A percentile compares a stretch with the other conserved stretches of the same genome.
These are phyloP conservation scores for Actinemys pallida DNA, from an alignment of 2,113 vertebrate genomes.

Conservation along the genomic window DNA sequence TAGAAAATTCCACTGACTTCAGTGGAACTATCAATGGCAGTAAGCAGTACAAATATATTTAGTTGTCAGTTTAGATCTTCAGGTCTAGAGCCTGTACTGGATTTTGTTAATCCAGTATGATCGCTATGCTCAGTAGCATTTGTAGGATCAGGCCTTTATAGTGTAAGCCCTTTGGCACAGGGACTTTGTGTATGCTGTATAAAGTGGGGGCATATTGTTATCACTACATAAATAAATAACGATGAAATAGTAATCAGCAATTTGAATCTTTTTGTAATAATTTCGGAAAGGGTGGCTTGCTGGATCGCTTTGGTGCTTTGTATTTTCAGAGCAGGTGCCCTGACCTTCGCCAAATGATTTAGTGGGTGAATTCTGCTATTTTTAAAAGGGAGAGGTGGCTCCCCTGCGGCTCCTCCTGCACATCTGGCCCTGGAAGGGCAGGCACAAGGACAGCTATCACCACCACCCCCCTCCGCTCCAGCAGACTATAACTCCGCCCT, in stretches of 20 bases:
- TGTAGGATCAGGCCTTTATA: fast-evolving
- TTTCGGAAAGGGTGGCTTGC: neutral
- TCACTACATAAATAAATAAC: fast-evolving
- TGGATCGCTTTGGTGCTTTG: neutral
- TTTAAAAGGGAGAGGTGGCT: neutral
- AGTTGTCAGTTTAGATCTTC: fast-evolving
- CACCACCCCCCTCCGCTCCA: neutral
- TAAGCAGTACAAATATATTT: fast-evolving
- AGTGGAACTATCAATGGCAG: fast-evolving
- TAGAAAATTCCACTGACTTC: neutral
- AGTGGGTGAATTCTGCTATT: neutral
- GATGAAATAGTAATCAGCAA: fast-evolving
- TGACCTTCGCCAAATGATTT: neutral
- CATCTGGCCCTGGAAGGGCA: neutral
- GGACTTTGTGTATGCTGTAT: fast-evolving
- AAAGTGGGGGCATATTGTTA: neutral
- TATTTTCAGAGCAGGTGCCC: neutral
- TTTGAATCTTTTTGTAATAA: neutral
- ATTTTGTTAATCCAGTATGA: neutral
- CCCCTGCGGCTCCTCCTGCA: neutral
- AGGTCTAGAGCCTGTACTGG: fast-evolving
- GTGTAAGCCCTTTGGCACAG: fast-evolving
- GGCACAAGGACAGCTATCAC: neutral
- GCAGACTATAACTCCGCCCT: neutral
- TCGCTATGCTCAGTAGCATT: fast-evolving